A percentile compares a stretch with the other conserved stretches of the same genome.
phyloP scores from a whole-genome alignment of 1,140 invertebrate species.

The Chironomus striatipennis region DNA sequence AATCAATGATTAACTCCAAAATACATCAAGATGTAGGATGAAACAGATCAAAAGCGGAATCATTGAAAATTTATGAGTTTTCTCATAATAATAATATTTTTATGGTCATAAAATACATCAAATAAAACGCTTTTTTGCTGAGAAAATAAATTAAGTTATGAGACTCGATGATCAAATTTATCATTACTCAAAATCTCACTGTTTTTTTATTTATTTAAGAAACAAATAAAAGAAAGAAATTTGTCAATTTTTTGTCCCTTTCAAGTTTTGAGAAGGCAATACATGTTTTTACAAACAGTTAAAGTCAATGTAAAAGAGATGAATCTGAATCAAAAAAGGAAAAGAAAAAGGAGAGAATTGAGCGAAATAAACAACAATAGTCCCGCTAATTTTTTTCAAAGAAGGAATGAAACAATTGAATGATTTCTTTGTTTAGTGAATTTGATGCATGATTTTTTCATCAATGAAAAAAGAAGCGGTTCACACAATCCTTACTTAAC shows the following conservation, averaged over 20 bases:
- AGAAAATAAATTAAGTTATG: neutral
- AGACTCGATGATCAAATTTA: conserved; percentile 9
- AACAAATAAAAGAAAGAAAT: neutral
- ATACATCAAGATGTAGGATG: too few species aligned
- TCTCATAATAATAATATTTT: conserved; percentile 23
- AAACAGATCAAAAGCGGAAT: neutral
- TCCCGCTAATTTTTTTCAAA: neutral
- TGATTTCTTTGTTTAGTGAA: too few species aligned
- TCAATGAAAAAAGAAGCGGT: too few species aligned
- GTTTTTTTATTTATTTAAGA: neutral
- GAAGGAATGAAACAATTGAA: too few species aligned
- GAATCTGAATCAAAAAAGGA: neutral
- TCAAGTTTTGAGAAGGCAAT: neutral
- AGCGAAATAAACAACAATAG: neutral
- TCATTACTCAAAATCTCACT: neutral
- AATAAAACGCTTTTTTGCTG: neutral
- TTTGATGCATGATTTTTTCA: too few species aligned
- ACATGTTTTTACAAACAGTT: too few species aligned
- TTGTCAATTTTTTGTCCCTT: neutral
- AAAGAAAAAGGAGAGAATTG: neutral
- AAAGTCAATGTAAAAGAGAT: too few species aligned
- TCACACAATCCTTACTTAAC: too few species aligned
- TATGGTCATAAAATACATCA: neutral
- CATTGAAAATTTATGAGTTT: conserved; percentile 20
- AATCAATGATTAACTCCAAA: neutral